Percentiles rank a stretch among this genome's conserved stretches.
Conservation (phyloP, 2,797 vertebrate species). For the Thunnus albacares region DNA sequence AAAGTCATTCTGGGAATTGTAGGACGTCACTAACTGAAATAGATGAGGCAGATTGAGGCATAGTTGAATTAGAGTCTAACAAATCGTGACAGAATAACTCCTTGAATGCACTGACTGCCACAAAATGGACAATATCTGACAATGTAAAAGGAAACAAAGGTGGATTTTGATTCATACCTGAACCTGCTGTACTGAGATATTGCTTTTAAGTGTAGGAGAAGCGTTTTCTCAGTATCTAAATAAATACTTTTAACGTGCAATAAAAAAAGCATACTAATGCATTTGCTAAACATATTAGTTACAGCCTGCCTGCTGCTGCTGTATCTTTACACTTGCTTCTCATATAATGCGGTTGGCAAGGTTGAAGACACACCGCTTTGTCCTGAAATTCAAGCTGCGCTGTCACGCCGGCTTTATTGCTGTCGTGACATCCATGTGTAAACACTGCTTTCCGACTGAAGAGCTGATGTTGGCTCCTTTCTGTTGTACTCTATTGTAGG, state of each 20-base stretch:
- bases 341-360: slow-evolving; percentile 13
- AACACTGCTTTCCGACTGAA: slow-evolving; percentile 18
- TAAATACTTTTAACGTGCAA: not conserved
- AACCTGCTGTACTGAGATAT: not conserved
- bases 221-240: not conserved
- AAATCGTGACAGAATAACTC: too few species aligned
- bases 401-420: slow-evolving; percentile 4
- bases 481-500: slow-evolving; percentile 61
- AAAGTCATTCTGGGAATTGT: not conserved
- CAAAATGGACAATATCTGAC: not conserved
- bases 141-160: not conserved
- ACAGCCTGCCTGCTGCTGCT: not conserved
- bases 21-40: not conserved
- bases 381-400: slow-evolving; percentile 29
- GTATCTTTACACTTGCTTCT: not conserved
- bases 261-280: not conserved
- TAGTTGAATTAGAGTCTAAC: too few species aligned
- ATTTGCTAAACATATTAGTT: not conserved
- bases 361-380: slow-evolving; percentile 9
- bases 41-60: not conserved
- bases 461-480: slow-evolving; percentile 22
- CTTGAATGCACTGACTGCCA: not conserved
- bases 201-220: not conserved
- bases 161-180: not conserved
- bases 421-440: slow-evolving; percentile 16